A percentile compares a stretch with the other conserved stretches of the same genome.
Evolutionary conservation across 2,113 vertebrate species (phyloP).

Genomic region (Plestiodon gilberti): DNA sequence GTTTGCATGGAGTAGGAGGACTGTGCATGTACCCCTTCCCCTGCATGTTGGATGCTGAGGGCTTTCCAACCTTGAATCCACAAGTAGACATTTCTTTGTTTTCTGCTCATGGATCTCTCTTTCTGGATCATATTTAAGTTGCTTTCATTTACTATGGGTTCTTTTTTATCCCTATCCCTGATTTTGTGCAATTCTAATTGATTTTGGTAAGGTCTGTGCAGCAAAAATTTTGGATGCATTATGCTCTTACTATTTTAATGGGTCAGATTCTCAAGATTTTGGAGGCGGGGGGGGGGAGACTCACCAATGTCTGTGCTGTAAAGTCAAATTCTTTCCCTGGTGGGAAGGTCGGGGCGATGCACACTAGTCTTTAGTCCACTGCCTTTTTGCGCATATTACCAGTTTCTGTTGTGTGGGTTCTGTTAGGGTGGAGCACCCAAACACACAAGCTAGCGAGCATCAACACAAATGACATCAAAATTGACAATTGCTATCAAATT

Average conservation of each 20-base stretch:
- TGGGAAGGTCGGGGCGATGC: background rate
- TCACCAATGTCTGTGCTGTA: background rate
- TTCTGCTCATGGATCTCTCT: background rate
- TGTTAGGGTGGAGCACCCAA: background rate
- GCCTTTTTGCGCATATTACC: slow-evolving; percentile 6
- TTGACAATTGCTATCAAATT: background rate
- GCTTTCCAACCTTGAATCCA: background rate
- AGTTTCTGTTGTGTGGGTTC: background rate
- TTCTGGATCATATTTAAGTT: background rate
- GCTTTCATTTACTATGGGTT: background rate
- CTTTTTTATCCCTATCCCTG: background rate
- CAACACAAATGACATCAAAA: background rate
- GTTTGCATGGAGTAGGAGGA: background rate
- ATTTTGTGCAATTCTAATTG: no score
- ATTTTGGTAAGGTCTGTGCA: background rate
- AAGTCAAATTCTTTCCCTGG: background rate
- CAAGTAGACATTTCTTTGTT: background rate
- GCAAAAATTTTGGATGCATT: no score
- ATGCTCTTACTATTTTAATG: background rate
- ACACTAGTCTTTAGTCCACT: background rate
- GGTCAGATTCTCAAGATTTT: background rate
- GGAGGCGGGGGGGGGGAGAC: background rate
- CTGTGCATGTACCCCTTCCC: background rate
- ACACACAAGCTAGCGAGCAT: background rate
- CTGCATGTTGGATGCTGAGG: background rate